Conservation (phyloP, 2,888 invertebrate genomes). For the Empis stercorea region DNA sequence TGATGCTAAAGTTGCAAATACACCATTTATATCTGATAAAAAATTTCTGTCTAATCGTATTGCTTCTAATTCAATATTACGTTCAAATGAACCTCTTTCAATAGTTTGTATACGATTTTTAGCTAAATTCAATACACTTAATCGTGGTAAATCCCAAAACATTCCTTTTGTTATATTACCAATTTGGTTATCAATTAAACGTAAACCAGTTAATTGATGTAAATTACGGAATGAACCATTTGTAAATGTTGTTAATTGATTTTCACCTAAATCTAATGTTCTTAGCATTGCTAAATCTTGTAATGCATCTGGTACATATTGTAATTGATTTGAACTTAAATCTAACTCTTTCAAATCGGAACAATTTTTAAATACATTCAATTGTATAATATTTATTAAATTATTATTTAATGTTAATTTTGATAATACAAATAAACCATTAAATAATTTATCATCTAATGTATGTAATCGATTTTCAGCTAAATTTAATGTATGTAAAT, state of each 20-base stretch:
- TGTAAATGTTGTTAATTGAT: conserved; percentile 70
- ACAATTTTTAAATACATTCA: conserved; percentile 75
- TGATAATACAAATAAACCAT: conserved; percentile 70
- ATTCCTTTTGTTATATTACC: conserved; percentile 74
- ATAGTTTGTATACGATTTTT: conserved; percentile 81
- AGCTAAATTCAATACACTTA: conserved; percentile 78
- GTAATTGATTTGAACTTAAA: conserved; percentile 73
- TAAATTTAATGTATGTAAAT: conserved; percentile 76
- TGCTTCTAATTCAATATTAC: conserved; percentile 70
- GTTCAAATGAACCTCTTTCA: conserved; percentile 71
- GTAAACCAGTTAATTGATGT: conserved; percentile 72
- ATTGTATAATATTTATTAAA: conserved; percentile 62
- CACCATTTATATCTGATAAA: conserved; percentile 78
- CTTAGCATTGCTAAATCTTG: conserved; percentile 71
- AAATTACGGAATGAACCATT: conserved; percentile 75
- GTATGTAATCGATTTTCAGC: conserved; percentile 77
- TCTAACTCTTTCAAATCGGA: conserved; percentile 81
- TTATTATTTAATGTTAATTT: conserved; percentile 79
- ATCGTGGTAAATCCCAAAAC: conserved; percentile 72
- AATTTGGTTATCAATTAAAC: conserved; percentile 82
- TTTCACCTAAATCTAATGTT: conserved; percentile 82
- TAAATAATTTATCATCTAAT: conserved; percentile 68
- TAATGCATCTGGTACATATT: conserved; percentile 68
- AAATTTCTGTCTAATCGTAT: conserved; percentile 81
- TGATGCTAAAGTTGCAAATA: conserved; percentile 70